Percentiles rank a stretch among this genome's conserved stretches.
These are phyloP conservation scores for Chloroceryle amazona DNA, from an alignment of 2,797 vertebrate genomes.

Conservation along the genomic window DNA sequence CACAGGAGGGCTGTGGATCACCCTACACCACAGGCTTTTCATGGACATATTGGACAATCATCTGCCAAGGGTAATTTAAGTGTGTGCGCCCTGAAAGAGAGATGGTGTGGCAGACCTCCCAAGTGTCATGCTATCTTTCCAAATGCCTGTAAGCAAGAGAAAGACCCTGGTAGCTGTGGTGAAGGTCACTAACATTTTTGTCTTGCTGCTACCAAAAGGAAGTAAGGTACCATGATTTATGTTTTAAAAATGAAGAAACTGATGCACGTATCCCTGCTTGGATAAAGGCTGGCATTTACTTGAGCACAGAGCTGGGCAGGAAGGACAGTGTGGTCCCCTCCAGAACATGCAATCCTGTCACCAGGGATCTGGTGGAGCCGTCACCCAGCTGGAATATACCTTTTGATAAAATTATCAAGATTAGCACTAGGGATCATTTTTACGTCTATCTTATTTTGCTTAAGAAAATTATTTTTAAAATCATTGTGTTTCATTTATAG, in stretches of 20 bases:
- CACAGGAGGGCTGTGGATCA: background rate
- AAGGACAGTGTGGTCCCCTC: fast-evolving
- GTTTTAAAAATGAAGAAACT: background rate
- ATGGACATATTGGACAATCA: background rate
- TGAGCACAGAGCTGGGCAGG: background rate
- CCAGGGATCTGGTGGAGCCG: background rate
- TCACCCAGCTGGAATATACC: background rate
- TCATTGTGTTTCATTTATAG: background rate
- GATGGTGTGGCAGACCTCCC: background rate
- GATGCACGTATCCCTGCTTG: background rate
- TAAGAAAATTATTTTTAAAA: background rate
- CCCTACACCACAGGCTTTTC: background rate
- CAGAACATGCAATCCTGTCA: fast-evolving
- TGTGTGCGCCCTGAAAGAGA: background rate
- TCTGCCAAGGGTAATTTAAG: background rate
- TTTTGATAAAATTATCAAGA: background rate
- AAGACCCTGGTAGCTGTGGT: background rate
- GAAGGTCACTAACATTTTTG: background rate
- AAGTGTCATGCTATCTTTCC: background rate
- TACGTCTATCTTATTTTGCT: background rate
- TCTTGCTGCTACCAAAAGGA: background rate
- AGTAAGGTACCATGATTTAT: background rate
- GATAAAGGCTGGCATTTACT: background rate
- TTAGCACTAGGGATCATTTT: background rate
- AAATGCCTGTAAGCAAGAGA: background rate